These are phyloP conservation scores for Bruchidius siliquastri DNA, from an alignment of 2,888 invertebrate species.

Conservation along the genomic window DNA sequence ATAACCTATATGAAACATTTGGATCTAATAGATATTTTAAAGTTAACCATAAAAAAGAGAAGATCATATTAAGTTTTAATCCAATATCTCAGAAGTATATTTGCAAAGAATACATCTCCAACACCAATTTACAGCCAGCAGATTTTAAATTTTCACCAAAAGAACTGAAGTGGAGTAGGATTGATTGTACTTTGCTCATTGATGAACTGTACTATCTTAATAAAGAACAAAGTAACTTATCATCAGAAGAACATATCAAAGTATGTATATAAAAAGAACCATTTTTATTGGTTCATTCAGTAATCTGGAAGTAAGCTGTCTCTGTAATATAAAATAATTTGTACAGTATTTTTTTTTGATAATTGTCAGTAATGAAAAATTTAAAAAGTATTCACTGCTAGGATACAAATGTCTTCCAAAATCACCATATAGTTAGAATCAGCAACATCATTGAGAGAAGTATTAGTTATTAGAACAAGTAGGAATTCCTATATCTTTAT, in stretches of 20 bases:
- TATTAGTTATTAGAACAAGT: too few relatives aligned
- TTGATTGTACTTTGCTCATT: conserved; percentile 72
- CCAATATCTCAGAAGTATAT: conserved; percentile 53
- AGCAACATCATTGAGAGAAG: too few relatives aligned
- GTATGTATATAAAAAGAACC: conserved; percentile 43
- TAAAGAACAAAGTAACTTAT: conserved; percentile 57
- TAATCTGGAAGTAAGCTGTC: too few relatives aligned
- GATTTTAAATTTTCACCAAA: conserved; percentile 75
- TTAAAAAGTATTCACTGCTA: too few relatives aligned
- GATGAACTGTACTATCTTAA: conserved; percentile 70
- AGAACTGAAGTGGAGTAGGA: conserved; percentile 67
- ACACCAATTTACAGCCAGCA: conserved; percentile 57
- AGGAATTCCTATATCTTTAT: too few relatives aligned
- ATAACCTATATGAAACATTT: conserved; percentile 55
- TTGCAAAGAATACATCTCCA: conserved; percentile 59
- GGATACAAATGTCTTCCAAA: too few relatives aligned
- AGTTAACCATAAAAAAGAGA: conserved; percentile 58
- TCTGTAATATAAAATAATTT: too few relatives aligned
- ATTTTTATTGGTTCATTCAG: too few relatives aligned
- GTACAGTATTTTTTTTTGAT: too few relatives aligned
- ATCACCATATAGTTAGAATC: too few relatives aligned
- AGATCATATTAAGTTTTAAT: conserved; percentile 60
- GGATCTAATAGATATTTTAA: conserved; percentile 55
- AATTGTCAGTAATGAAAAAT: too few relatives aligned
- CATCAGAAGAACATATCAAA: conserved; percentile 66